A percentile compares a stretch with the other conserved stretches of the same genome.
These are phyloP conservation scores for Tetramorium simillimum DNA, from an alignment of 1,140 invertebrate species.

Conservation along the genomic window DNA sequence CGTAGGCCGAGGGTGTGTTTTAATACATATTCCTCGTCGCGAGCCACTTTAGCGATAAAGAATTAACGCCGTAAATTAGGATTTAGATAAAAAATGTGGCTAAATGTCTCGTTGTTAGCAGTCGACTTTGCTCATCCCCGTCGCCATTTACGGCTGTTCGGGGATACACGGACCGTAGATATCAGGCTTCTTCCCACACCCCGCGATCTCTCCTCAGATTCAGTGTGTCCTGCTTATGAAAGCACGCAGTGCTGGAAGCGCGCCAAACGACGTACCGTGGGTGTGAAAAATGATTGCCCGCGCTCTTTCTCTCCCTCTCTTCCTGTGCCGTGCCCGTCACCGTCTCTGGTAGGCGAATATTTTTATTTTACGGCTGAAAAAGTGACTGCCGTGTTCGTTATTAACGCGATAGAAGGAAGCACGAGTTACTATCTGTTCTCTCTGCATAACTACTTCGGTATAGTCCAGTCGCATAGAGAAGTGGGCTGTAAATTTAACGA, in stretches of 20 bases:
- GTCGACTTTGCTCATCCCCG: not conserved
- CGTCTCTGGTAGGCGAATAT: conserved; percentile 49
- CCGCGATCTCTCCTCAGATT: conserved; percentile 19
- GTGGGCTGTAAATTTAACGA: conserved; percentile 29
- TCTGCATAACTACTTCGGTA: conserved; percentile 24
- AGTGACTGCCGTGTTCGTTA: conserved; percentile 6
- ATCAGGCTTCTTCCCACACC: not conserved
- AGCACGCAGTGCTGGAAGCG: conserved; percentile 70
- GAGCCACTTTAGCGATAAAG: not conserved
- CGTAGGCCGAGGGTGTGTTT: not conserved
- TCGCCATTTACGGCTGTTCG: not conserved
- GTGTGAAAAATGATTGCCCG: conserved; percentile 71
- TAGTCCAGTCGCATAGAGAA: not conserved
- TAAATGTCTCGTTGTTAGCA: not conserved
- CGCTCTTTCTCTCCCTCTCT: conserved; percentile 24
- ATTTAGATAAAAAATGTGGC: conserved; percentile 29
- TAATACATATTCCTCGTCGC: not conserved
- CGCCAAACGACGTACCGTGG: conserved; percentile 72
- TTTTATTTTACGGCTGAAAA: conserved; percentile 53
- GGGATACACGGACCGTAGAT: not conserved
- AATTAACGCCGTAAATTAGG: conserved; percentile 19
- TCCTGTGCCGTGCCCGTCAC: conserved; percentile 16
- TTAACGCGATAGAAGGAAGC: conserved; percentile 12
- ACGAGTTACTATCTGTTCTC: not conserved
- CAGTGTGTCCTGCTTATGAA: conserved; percentile 48